Percentiles rank a stretch among this genome's conserved stretches.
Conservation (phyloP, 2,888 invertebrate genomes). For the Ditylenchus weischeri region DNA sequence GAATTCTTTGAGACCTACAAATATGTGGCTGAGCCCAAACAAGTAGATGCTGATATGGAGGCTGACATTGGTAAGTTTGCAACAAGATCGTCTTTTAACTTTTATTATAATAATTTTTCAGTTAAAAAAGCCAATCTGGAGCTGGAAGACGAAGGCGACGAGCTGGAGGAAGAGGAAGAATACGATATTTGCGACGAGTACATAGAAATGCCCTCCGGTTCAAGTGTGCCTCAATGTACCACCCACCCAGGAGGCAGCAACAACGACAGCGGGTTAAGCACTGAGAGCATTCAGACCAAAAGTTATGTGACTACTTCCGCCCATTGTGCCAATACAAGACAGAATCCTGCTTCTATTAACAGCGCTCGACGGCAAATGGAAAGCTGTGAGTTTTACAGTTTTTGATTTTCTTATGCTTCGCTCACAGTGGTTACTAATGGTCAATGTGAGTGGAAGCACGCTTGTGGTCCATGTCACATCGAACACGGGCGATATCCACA, state of each 20-base stretch:
- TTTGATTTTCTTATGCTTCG: too few species aligned
- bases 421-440: too few species aligned
- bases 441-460: too few species aligned
- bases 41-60: slow-evolving; percentile 27
- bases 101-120: not conserved
- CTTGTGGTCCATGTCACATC: too few species aligned
- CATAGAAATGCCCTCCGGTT: slow-evolving; percentile 7
- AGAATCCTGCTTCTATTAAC: too few species aligned
- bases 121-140: slow-evolving; percentile 23
- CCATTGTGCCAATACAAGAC: slow-evolving; percentile 10
- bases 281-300: too few species aligned
- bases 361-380: too few species aligned
- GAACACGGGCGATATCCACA: too few species aligned
- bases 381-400: too few species aligned
- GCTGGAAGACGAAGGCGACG: slow-evolving; percentile 29
- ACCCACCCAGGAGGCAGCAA: not conserved
- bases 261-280: not conserved
- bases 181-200: slow-evolving; percentile 14
- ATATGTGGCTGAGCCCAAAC: slow-evolving; percentile 44
- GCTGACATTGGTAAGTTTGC: slow-evolving; percentile 14
- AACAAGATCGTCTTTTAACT: not conserved
- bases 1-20: slow-evolving; percentile 51
- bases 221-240: slow-evolving; percentile 8
- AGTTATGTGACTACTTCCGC: not conserved
- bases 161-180: slow-evolving; percentile 23